Base-by-base conservation (phyloP, 2,797 vertebrate species). In the Tokudaia muenninki region DNA sequence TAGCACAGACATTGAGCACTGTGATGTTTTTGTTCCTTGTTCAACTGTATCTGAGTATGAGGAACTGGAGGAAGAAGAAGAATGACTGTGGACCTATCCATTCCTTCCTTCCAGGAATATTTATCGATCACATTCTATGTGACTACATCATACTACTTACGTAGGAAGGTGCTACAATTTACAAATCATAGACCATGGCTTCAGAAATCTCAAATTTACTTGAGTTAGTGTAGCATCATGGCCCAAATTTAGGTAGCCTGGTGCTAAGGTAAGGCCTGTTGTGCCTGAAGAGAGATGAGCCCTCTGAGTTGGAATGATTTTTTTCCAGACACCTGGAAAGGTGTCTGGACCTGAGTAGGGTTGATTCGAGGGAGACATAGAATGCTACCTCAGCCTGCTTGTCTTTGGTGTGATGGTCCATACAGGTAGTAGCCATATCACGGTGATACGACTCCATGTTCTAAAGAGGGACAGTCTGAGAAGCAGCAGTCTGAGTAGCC, bases 121-220 rank as follows among this genome's bases (percentile, higher is more conserved):
- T 83, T 94, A 63, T n/a, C 86, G 47, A 91, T 67, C 29, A 80
- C 7, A 52, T 47, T 75, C 29, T 50, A 82, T 0, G 11, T 41
- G 37, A 93, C 65, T 22, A 4, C 34, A 55, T 70, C 21, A 91
- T 75, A 57, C 22, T 89, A 26, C 47, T 94, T n/a, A n/a, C 17
- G 47, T 50, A 84, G 74, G 91, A 94, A 89, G 74, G 82, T 4
- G 44, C 21, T n/a, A 29, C 81, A 93, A 41, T 75, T 44, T 92
- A 16, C 55, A 29, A 81, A 50, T 11, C 29, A 57, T 2, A 55
- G 59, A 22, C 19, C 29, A 91, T 63, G 29, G 16, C 19, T 44
- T 91, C n/a, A 63, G 78, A 92, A 81, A 47, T 3, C 47, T 87
- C 82, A 81, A 52, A 72, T 94, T 78, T 94, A 41, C 92, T 92